phyloP scores from a whole-genome alignment of 2,888 invertebrate genomes.

The Drosophila pegasa region DNA sequence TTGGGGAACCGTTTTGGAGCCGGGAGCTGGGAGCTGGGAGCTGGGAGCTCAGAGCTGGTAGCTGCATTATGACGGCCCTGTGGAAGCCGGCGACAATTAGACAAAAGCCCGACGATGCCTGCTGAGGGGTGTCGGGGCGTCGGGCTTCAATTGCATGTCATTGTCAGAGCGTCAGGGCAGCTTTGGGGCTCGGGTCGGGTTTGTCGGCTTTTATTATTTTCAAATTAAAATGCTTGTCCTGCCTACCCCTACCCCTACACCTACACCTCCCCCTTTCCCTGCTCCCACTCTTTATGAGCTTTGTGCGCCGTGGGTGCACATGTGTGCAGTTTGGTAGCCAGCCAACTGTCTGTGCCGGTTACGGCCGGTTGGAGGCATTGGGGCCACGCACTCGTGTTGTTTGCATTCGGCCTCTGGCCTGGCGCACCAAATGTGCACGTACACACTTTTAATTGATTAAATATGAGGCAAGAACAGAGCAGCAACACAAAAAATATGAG shows the following conservation, averaged over 20 bases:
- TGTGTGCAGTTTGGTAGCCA: slow-evolving; percentile 38
- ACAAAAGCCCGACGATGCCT: slow-evolving; percentile 56
- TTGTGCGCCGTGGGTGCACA: slow-evolving; percentile 29
- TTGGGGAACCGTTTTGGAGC: slow-evolving; percentile 40
- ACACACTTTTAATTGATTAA: slow-evolving; percentile 74
- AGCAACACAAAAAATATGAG: background rate
- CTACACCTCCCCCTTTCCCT: slow-evolving; percentile 1
- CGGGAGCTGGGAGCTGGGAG: slow-evolving; percentile 31
- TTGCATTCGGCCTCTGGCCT: slow-evolving; percentile 32
- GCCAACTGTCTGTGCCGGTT: slow-evolving; percentile 28
- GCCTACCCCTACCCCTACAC: background rate
- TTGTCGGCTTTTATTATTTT: slow-evolving; percentile 70
- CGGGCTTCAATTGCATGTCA: slow-evolving; percentile 73
- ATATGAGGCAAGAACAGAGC: slow-evolving; percentile 38
- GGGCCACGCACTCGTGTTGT: slow-evolving; percentile 38
- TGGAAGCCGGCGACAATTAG: slow-evolving; percentile 68
- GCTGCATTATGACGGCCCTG: slow-evolving; percentile 61
- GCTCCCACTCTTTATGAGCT: slow-evolving; percentile 46
- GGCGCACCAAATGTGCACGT: slow-evolving; percentile 56
- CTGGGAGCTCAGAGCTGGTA: slow-evolving; percentile 34
- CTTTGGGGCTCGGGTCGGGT: slow-evolving; percentile 30
- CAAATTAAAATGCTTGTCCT: slow-evolving; percentile 65
- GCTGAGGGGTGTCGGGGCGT: slow-evolving; percentile 19
- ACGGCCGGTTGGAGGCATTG: slow-evolving; percentile 28
- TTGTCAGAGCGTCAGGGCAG: slow-evolving; percentile 58